Evolutionary conservation across 2,113 vertebrate species (phyloP).

Genomic region (Sphyrna mokarran): DNA sequence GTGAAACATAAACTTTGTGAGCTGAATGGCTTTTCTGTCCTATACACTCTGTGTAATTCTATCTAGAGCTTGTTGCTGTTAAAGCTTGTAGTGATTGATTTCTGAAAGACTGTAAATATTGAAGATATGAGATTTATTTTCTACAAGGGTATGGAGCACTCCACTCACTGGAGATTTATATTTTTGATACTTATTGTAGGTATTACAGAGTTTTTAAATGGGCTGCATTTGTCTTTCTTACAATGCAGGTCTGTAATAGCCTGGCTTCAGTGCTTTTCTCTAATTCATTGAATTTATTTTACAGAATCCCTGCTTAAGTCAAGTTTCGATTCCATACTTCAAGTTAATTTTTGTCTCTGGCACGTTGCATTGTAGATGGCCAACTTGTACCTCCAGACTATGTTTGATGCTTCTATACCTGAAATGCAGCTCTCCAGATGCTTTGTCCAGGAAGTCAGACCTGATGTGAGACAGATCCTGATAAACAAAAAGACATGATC

Average conservation of each 20-base stretch:
- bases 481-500: background rate
- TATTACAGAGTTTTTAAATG: background rate
- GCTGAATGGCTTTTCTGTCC: background rate
- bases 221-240: background rate
- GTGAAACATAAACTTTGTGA: background rate
- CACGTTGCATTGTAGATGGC: background rate
- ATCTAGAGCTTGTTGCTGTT: background rate
- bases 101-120: background rate
- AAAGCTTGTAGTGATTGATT: background rate
- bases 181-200: background rate
- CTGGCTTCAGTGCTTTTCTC: background rate
- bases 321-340: background rate
- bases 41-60: background rate
- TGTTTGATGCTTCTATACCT: background rate
- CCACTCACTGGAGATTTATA: background rate
- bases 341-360: background rate
- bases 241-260: background rate
- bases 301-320: background rate
- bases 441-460: background rate
- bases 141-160: background rate
- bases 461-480: background rate
- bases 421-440: background rate
- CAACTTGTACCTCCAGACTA: background rate
- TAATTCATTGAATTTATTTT: conserved; percentile 18
- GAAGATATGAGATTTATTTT: background rate